Evolutionary conservation across 2,888 invertebrate genomes (phyloP).

Genomic region (Pseudeuparius sepicola): DNA sequence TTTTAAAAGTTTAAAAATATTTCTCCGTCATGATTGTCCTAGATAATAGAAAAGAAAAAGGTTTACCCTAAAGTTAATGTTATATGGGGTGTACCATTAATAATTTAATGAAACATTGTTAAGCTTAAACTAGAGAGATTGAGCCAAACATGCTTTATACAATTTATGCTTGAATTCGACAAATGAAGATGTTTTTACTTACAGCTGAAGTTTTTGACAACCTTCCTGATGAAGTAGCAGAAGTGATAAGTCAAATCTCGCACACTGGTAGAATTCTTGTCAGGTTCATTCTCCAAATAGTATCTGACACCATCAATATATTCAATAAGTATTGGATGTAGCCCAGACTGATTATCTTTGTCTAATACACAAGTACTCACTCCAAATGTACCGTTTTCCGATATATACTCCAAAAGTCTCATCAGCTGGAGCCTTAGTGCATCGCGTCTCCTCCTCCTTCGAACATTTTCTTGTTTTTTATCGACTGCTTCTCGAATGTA

Average conservation of each 20-base stretch:
- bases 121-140: too few relatives aligned
- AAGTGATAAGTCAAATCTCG: constrained; percentile 88
- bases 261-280: constrained; percentile 81
- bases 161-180: too few relatives aligned
- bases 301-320: constrained; percentile 90
- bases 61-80: too few relatives aligned
- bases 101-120: too few relatives aligned
- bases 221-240: constrained; percentile 86
- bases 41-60: too few relatives aligned
- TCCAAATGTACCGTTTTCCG: constrained; percentile 83
- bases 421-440: constrained; percentile 85
- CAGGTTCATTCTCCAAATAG: constrained; percentile 86
- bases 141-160: too few relatives aligned
- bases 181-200: too few relatives aligned
- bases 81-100: too few relatives aligned
- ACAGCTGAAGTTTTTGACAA: constrained; percentile 89
- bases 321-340: constrained; percentile 83
- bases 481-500: constrained; percentile 94
- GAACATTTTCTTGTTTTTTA: constrained; percentile 93
- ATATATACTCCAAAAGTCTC: constrained; percentile 83
- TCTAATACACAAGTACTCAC: constrained; percentile 78
- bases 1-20: too few relatives aligned
- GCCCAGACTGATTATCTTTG: constrained; percentile 60
- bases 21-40: too few relatives aligned
- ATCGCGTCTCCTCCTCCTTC: constrained; percentile 82